These are phyloP conservation scores for Hypercompe scribonia DNA, from an alignment of 2,888 invertebrate species.

Conservation along the genomic window DNA sequence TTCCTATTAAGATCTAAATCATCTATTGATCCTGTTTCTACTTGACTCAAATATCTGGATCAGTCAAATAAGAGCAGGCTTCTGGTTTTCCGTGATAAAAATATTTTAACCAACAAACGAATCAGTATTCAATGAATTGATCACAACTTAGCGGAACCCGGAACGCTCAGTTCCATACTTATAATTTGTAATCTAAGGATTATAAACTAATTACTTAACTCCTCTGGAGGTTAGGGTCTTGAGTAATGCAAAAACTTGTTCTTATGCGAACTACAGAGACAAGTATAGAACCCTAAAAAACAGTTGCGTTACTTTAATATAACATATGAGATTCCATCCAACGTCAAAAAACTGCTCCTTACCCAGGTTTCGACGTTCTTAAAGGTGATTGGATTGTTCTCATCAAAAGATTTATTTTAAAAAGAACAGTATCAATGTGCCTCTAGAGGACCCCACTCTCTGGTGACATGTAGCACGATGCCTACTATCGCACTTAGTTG, in stretches of 20 bases:
- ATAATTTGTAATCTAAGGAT: slow-evolving; percentile 37
- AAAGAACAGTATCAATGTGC: background rate
- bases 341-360: background rate
- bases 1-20: background rate
- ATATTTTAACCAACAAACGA: background rate
- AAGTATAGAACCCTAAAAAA: background rate
- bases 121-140: background rate
- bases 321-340: background rate
- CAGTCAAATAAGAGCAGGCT: background rate
- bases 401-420: background rate
- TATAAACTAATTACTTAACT: no score
- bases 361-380: no score
- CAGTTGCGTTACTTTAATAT: background rate
- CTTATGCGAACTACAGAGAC: background rate
- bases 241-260: slow-evolving; percentile 17
- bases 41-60: background rate
- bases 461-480: no score
- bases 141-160: slow-evolving; percentile 37
- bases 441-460: no score
- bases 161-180: slow-evolving; percentile 43
- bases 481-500: no score
- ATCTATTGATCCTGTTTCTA: background rate
- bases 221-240: slow-evolving; percentile 40
- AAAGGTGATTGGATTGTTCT: background rate
- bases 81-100: background rate